Conservation (phyloP, 2,113 vertebrate genomes). For the Protobothrops mucrosquamatus region DNA sequence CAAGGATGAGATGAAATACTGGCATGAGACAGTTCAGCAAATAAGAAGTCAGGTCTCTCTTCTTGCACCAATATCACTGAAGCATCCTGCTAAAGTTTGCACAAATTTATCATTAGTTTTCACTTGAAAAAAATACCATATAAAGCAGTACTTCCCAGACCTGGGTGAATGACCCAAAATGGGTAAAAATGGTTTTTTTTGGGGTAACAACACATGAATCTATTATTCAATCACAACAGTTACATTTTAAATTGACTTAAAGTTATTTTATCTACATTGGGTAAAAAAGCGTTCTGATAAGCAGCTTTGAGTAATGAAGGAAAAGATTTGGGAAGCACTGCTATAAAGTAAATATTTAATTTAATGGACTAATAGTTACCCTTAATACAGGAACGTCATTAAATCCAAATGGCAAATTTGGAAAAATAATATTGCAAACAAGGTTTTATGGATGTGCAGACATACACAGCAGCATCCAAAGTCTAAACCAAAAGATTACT, state of each 20-base stretch:
- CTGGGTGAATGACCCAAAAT: background rate
- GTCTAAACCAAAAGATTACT: background rate
- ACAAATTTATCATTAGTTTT: background rate
- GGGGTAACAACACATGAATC: background rate
- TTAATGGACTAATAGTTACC: background rate
- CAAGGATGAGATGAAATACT: background rate
- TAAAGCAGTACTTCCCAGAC: background rate
- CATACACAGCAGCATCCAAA: background rate
- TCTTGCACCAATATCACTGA: background rate
- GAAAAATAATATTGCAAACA: background rate
- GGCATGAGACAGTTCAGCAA: background rate
- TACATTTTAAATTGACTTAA: background rate
- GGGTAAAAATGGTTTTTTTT: background rate
- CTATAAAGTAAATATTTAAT: background rate
- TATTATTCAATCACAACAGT: background rate
- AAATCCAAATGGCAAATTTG: background rate
- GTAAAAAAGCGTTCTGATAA: background rate
- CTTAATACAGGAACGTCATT: background rate
- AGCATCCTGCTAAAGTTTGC: background rate
- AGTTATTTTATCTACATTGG: background rate
- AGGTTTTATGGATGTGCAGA: background rate
- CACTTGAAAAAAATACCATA: background rate
- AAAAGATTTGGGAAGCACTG: background rate
- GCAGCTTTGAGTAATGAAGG: background rate
- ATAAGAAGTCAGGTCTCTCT: background rate